A percentile compares a stretch with the other conserved stretches of the same genome.
phyloP scores from a whole-genome alignment of 1,140 invertebrate genomes.

The Philaenus spumarius region DNA sequence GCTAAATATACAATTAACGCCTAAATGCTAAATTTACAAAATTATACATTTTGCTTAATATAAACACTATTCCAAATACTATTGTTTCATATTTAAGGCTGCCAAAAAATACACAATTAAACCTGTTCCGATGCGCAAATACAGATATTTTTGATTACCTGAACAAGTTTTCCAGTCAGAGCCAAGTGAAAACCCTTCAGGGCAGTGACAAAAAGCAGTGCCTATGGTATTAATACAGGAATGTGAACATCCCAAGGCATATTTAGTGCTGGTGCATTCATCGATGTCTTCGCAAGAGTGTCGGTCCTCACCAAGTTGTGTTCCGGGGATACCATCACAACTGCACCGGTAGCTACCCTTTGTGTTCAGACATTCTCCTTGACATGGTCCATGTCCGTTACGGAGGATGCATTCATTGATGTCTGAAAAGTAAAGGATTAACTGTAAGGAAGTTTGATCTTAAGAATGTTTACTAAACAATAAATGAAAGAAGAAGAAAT shows the following conservation, averaged over 20 bases:
- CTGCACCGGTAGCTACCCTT: constrained; percentile 53
- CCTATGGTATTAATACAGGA: constrained; percentile 66
- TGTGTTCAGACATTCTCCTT: constrained; percentile 57
- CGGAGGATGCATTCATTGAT: constrained; percentile 52
- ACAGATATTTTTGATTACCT: not conserved
- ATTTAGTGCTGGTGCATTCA: constrained; percentile 48
- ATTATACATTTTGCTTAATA: too few species aligned
- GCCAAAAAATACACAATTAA: too few species aligned
- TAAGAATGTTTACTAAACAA: too few species aligned
- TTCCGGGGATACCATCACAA: constrained; percentile 47
- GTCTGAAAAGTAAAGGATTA: constrained; percentile 41
- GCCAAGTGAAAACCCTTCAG: constrained; percentile 49
- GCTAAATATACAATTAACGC: too few species aligned
- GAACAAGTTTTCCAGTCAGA: constrained; percentile 46
- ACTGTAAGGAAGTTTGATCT: too few species aligned
- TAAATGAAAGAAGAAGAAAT: too few species aligned
- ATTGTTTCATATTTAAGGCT: too few species aligned
- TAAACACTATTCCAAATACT: too few species aligned
- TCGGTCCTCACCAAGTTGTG: constrained; percentile 48
- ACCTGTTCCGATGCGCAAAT: too few species aligned
- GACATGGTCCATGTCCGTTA: constrained; percentile 60
- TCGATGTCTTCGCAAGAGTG: constrained; percentile 46
- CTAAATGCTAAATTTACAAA: too few species aligned
- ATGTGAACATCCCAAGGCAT: constrained; percentile 41
- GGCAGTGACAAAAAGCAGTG: constrained; percentile 61